A percentile compares a stretch with the other conserved stretches of the same genome.
Evolutionary conservation across 2,113 vertebrate genomes (phyloP).

Genomic region (Hystrix brachyura): DNA sequence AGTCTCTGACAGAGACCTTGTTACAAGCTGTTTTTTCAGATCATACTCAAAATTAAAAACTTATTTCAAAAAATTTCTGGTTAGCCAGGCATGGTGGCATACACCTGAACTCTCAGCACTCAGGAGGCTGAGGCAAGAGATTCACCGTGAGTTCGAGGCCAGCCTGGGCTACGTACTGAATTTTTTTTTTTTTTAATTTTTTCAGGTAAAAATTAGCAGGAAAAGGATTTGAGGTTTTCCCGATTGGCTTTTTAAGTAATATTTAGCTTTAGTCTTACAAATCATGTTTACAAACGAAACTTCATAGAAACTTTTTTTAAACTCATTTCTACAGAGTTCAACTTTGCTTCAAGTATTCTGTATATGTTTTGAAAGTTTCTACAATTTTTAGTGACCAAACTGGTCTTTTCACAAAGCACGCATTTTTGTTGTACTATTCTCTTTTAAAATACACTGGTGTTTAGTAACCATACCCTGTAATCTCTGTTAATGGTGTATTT

Average conservation of each 20-base stretch:
- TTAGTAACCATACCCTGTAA: slow-evolving; percentile 45
- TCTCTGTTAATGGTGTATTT: slow-evolving; percentile 56
- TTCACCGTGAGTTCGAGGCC: background rate
- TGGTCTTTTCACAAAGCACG: slow-evolving; percentile 43
- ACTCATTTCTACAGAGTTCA: background rate
- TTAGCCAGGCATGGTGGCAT: background rate
- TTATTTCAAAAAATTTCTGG: slow-evolving; percentile 48
- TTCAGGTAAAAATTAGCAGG: background rate
- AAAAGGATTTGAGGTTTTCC: background rate
- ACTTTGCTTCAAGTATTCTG: slow-evolving; percentile 39
- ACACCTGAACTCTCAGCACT: background rate
- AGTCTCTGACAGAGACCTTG: background rate
- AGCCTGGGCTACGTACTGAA: background rate
- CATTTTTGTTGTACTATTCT: slow-evolving; percentile 25
- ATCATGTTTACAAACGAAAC: slow-evolving; percentile 46
- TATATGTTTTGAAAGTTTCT: slow-evolving; percentile 48
- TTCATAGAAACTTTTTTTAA: background rate
- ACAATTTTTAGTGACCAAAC: slow-evolving; percentile 46
- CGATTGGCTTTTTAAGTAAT: slow-evolving; percentile 11
- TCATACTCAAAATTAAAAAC: background rate
- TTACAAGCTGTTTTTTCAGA: background rate
- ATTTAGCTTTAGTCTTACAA: slow-evolving; percentile 36
- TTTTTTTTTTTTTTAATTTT: background rate
- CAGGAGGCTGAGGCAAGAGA: background rate
- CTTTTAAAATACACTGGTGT: slow-evolving; percentile 13